phyloP scores from a whole-genome alignment of 23 tunicate species.

The Trididemnum clinides region DNA sequence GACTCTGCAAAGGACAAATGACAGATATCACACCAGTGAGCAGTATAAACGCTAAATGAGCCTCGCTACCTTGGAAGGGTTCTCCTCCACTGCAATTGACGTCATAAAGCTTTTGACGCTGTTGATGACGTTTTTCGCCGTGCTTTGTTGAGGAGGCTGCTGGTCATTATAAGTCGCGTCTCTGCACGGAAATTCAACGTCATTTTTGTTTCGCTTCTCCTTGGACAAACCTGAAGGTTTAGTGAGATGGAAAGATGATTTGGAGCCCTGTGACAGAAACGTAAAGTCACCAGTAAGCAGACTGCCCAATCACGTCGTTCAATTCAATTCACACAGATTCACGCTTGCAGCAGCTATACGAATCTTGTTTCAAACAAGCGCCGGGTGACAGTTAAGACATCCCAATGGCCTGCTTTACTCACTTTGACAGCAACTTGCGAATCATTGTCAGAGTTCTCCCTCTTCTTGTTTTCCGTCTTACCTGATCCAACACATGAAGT shows the following conservation, averaged over 20 bases:
- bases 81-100: conserved; percentile 73
- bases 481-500: too few relatives aligned
- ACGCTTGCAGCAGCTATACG: too few relatives aligned
- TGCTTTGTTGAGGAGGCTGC: conserved; percentile 23
- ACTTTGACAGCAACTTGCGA: neutral
- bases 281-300: neutral
- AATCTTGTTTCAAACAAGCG: too few relatives aligned
- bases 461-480: neutral
- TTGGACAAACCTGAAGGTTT: neutral
- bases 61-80: neutral
- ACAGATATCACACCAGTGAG: neutral
- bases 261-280: conserved; percentile 13
- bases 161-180: neutral
- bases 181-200: neutral
- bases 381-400: too few relatives aligned
- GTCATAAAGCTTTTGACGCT: conserved; percentile 96
- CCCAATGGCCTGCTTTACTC: too few relatives aligned
- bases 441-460: neutral
- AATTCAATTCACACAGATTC: too few relatives aligned
- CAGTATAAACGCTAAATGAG: neutral
- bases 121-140: conserved; percentile 57
- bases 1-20: conserved; percentile 20
- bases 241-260: conserved; percentile 11
- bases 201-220: conserved; percentile 7
- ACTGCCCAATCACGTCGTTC: too few relatives aligned